Base-by-base conservation (phyloP, 2,888 invertebrate species). In the Phaonia tiefii region DNA sequence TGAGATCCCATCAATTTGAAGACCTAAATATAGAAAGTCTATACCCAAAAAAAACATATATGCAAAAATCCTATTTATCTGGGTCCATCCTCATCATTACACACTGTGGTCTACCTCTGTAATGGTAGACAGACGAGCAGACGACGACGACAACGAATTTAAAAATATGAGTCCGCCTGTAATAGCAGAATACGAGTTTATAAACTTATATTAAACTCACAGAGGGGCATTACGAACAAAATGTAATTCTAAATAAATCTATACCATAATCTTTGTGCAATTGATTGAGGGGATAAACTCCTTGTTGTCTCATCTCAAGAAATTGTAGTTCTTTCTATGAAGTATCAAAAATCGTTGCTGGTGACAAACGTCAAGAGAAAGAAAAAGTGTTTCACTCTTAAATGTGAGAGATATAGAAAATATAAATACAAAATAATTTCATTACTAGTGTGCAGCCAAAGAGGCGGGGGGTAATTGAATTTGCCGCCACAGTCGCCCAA, bases 321-420 rank as follows among this genome's bases (percentile, higher is more conserved):
- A 56, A 7, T 22, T 26, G 4, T 11, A 54, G 11, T 5, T 22
- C 13, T 25, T 20, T 7, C 1, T 3, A n/a, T 25, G 26, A 11
- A 56, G 4, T 44, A 44, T 44, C 26, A 15, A 58, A 56, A 46
- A 37, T 17, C 26, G 56, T 69, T 80, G 58, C 71, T 63, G 70
- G 70, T 74, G 60, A 46, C 74, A 71, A 76, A 54, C 20, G 11
- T 5, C 13, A 5, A 66, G 1, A n/a, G 51, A 44, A 17, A 26
- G n/a, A 31, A 39, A 13, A 39, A 39, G 17, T 20, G 11, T 63
- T 42, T 63, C 42, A 63, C 63, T 63, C 42, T 58, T 42, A 60
- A 20, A 20, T 39, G 8, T 1, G 39, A 60, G 39, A 60, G 31
- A 60, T 17, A 1, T 11, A 37, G 37, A 39, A 17, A 11, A 31